Conservation (phyloP, 2,888 invertebrate genomes). For the Thyatira batis region DNA sequence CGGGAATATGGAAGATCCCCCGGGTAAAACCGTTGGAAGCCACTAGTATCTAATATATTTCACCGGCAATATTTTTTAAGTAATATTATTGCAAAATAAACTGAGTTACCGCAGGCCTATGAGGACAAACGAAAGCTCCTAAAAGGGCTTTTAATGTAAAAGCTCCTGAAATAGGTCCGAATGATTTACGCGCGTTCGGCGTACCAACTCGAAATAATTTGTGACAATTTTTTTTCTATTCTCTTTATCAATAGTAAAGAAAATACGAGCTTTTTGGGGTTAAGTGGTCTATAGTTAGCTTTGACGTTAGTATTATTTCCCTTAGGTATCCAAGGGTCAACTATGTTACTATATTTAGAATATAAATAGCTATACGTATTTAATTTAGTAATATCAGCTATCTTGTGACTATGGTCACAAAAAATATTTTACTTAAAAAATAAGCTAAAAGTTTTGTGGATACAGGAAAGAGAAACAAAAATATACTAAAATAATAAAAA, state of each 20-base stretch:
- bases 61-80: neutral
- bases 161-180: constrained; percentile 29
- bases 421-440: no score
- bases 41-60: neutral
- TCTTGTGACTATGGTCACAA: no score
- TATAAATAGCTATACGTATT: no score
- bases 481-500: no score
- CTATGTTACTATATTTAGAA: no score
- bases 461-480: no score
- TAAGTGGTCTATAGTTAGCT: neutral
- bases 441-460: no score
- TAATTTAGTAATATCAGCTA: no score
- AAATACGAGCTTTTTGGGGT: neutral
- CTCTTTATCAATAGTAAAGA: neutral
- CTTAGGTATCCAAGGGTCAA: no score
- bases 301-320: no score
- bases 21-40: neutral
- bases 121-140: constrained; percentile 12
- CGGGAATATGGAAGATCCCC: no score
- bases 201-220: neutral
- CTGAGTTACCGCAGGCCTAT: constrained; percentile 35
- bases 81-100: constrained; percentile 17
- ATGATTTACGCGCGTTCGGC: constrained; percentile 26
- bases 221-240: neutral
- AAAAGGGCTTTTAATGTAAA: constrained; percentile 43